phyloP scores from a whole-genome alignment of 2,888 invertebrate genomes.

The Agrotis clavis region DNA sequence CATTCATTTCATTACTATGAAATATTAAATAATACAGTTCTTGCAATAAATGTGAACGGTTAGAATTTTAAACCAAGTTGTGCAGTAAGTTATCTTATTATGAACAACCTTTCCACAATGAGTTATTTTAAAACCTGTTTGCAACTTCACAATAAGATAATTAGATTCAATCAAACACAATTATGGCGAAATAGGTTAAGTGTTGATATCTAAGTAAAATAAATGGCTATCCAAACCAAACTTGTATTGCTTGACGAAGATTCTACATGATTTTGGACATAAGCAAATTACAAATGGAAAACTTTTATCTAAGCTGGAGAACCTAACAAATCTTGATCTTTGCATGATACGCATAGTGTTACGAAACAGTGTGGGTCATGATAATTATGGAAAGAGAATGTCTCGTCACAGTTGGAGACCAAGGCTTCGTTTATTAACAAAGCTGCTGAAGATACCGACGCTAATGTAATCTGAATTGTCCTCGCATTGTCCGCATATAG shows the following conservation, averaged over 20 bases:
- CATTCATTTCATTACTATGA: slow-evolving; percentile 23
- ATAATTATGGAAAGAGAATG: slow-evolving; percentile 82
- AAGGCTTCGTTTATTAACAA: slow-evolving; percentile 85
- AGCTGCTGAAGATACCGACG: slow-evolving; percentile 76
- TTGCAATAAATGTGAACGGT: slow-evolving; percentile 31
- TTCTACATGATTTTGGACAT: slow-evolving; percentile 7
- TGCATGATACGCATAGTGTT: slow-evolving; percentile 68
- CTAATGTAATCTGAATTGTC: slow-evolving; percentile 79
- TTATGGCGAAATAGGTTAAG: slow-evolving; percentile 48
- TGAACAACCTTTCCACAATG: slow-evolving; percentile 41
- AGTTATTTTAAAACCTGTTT: slow-evolving; percentile 43
- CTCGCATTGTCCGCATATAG: slow-evolving; percentile 77
- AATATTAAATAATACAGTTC: not conserved
- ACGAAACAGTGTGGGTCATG: slow-evolving; percentile 76
- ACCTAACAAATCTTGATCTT: slow-evolving; percentile 48
- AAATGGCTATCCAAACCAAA: slow-evolving; percentile 34
- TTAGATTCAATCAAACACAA: slow-evolving; percentile 49
- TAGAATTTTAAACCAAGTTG: slow-evolving; percentile 45
- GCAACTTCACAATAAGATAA: slow-evolving; percentile 45
- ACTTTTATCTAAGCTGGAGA: slow-evolving; percentile 18
- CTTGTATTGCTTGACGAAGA: slow-evolving; percentile 19
- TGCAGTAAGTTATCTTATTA: slow-evolving; percentile 43
- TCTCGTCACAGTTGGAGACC: slow-evolving; percentile 81
- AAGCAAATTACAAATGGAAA: slow-evolving; percentile 27
- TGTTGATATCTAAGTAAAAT: slow-evolving; percentile 24